phyloP scores from a whole-genome alignment of 2,888 invertebrate species.

The Perithous albicinctus region DNA sequence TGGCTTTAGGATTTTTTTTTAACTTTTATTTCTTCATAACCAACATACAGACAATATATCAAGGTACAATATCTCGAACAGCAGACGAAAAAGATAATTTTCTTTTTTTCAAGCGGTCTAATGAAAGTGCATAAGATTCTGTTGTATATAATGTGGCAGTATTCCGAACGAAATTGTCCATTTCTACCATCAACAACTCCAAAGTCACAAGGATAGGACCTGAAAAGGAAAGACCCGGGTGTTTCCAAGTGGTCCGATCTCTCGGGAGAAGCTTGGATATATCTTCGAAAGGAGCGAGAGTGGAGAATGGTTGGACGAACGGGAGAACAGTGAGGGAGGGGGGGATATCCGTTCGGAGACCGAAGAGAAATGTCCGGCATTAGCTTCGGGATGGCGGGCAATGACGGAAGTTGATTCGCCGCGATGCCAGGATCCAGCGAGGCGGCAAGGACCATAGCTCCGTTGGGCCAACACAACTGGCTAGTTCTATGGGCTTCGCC shows the following conservation, averaged over 20 bases:
- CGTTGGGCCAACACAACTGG: constrained; percentile 46
- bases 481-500: constrained; percentile 27
- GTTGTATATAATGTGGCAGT: constrained; percentile 11
- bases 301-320: constrained; percentile 37
- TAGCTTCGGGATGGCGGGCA: constrained; percentile 83
- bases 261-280: constrained; percentile 45
- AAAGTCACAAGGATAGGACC: constrained; percentile 19
- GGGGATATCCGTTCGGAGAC: constrained; percentile 79
- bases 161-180: constrained; percentile 25
- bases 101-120: too few species aligned
- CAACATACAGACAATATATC: too few species aligned
- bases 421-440: constrained; percentile 66
- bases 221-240: neutral
- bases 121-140: too few species aligned
- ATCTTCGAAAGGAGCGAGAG: constrained; percentile 33
- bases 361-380: constrained; percentile 83
- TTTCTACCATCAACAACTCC: constrained; percentile 38
- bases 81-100: too few species aligned
- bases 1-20: too few species aligned
- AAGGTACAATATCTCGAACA: too few species aligned
- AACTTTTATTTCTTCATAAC: too few species aligned
- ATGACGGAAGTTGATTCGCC: constrained; percentile 85
- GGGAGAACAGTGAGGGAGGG: constrained; percentile 62
- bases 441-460: constrained; percentile 42
- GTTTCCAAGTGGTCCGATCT: constrained; percentile 47